Evolutionary conservation across 1,140 invertebrate species (phyloP).

Genomic region (Hycleus cichorii): DNA sequence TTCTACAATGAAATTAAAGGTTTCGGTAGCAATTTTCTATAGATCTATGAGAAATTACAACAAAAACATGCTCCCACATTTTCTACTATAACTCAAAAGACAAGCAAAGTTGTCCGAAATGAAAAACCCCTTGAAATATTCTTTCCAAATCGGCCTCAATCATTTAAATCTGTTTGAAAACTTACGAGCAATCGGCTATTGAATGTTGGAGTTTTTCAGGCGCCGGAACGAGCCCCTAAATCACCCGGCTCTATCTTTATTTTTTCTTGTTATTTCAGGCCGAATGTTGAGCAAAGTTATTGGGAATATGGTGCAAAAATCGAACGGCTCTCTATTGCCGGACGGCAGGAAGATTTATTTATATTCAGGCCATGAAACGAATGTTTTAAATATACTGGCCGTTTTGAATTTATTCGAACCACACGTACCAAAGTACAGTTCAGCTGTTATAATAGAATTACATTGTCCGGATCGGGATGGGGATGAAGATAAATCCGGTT

Average conservation of each 20-base stretch:
- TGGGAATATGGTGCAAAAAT: slow-evolving; percentile 22
- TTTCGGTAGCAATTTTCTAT: no score
- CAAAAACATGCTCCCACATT: no score
- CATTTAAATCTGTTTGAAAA: no score
- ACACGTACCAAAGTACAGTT: slow-evolving; percentile 38
- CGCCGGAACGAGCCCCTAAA: no score
- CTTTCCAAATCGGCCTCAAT: no score
- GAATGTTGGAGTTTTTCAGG: no score
- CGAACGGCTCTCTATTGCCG: slow-evolving; percentile 3
- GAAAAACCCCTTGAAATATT: not conserved
- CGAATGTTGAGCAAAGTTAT: slow-evolving; percentile 28
- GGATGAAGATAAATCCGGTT: not conserved
- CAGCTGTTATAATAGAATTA: slow-evolving; percentile 36
- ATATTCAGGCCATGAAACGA: slow-evolving; percentile 63
- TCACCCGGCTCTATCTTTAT: no score
- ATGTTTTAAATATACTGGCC: slow-evolving; percentile 54
- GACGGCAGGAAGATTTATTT: slow-evolving; percentile 38
- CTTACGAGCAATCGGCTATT: not conserved
- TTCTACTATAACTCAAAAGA: no score
- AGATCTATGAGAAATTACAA: no score
- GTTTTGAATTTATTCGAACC: slow-evolving; percentile 50
- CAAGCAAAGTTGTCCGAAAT: not conserved
- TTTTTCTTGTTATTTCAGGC: slow-evolving; percentile 17
- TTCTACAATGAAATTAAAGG: no score
- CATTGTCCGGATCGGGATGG: slow-evolving; percentile 1